phyloP scores from a whole-genome alignment of 2,113 vertebrate species.

The Pandion haliaetus region DNA sequence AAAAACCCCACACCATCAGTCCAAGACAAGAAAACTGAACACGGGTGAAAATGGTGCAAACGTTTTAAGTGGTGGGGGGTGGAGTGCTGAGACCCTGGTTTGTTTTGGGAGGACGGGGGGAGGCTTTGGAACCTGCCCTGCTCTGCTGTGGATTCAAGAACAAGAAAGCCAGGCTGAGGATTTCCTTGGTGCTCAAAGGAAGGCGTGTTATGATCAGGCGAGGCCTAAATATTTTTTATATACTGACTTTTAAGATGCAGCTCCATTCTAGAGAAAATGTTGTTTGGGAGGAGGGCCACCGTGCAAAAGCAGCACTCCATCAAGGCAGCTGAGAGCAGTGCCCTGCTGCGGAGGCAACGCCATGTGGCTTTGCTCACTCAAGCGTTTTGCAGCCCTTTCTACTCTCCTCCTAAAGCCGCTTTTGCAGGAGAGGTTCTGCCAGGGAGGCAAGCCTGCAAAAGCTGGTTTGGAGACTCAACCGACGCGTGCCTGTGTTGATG shows the following conservation, averaged over 20 bases:
- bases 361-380: background rate
- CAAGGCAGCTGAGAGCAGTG: background rate
- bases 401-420: background rate
- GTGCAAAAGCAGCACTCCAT: background rate
- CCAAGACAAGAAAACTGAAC: background rate
- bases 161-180: background rate
- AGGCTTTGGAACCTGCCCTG: background rate
- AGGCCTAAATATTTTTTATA: background rate
- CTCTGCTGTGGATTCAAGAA: background rate
- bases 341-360: background rate
- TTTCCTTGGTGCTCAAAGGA: fast-evolving
- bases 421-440: background rate
- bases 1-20: fast-evolving
- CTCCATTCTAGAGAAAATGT: background rate
- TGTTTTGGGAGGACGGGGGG: too few relatives aligned
- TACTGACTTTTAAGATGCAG: background rate
- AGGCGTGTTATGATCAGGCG: background rate
- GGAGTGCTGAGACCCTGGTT: background rate
- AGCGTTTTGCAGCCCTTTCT: background rate
- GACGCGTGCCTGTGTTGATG: fast-evolving
- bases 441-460: background rate
- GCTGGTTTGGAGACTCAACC: background rate
- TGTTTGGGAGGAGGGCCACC: background rate
- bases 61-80: fast-evolving
- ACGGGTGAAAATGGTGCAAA: fast-evolving